Evolutionary conservation across 1,140 invertebrate genomes (phyloP), one percentile per base, ranked within the genome.

Genomic region (Potamilus streckersoni): DNA sequence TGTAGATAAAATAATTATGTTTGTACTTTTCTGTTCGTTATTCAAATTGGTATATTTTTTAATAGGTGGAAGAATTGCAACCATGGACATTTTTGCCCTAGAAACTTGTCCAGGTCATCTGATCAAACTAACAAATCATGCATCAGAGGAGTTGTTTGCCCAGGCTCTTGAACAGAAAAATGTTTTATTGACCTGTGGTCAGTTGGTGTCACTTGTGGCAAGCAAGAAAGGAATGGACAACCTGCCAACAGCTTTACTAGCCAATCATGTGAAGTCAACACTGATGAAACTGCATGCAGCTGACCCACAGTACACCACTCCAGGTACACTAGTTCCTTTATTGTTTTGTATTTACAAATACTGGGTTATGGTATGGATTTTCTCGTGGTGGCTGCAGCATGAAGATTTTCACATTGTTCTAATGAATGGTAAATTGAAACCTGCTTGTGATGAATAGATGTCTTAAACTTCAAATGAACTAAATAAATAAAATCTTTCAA

Each of bases 171-270:
- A 66, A 2, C 27, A 16, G 4, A 73, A 67, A 8, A 82, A 88
- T 70, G 71, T 78, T 13, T 66, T 58, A 15, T 67, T 31, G 2
- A 71, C 81, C 0, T 82, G 84, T 74, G 88, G 88, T 38, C 87
- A 88, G 62, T 73, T 89, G 38, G 84, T 85, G n/a, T 89, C 88
- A 0, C 65, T 87, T 63, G 78, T 88, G 20, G 82, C 85, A 15
- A 69, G 69, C 14, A 86, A 87, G 72, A 84, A 83, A 73, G 87
- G 87, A 19, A 57, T 87, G 14, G 80, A 83, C 38, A 84, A 81
- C 68, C 83, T 83, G 13, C 84, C 87, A 0, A 16, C 85, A 17
- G 85, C 85, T 15, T 74, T 89, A 60, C 70, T 89, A 65, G 82
- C 85, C 17, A 87, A 87, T 59, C 84, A 86, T 69, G 75, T 89